phyloP scores from a whole-genome alignment of 2,888 invertebrate species.

The Hemistola chrysoprasaria region DNA sequence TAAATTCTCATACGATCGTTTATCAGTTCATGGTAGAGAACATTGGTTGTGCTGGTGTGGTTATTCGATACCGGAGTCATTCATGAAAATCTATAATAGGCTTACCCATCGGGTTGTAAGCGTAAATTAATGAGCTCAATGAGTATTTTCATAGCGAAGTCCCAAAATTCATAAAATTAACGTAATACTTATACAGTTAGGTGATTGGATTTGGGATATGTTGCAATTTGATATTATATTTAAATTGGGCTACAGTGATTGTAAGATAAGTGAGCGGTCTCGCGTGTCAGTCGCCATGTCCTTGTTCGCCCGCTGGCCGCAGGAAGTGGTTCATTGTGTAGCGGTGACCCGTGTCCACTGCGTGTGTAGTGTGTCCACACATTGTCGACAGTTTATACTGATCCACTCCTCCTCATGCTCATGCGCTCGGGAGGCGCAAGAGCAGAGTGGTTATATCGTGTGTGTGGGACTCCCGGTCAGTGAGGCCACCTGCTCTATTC shows the following conservation, averaged over 20 bases:
- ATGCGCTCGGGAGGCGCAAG: too few species aligned
- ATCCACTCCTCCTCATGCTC: too few species aligned
- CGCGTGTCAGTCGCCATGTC: conserved; percentile 60
- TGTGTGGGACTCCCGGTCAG: too few species aligned
- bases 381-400: conserved; percentile 26
- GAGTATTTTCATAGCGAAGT: too few species aligned
- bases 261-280: conserved; percentile 46
- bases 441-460: too few species aligned
- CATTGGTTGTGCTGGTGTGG: conserved; percentile 14
- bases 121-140: too few species aligned
- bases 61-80: conserved; percentile 11
- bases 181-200: too few species aligned
- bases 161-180: too few species aligned
- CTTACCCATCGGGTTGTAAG: not conserved
- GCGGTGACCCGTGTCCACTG: conserved; percentile 65
- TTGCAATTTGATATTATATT: conserved; percentile 28
- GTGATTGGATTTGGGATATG: too few species aligned
- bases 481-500: too few species aligned
- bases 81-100: conserved; percentile 6
- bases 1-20: conserved; percentile 45
- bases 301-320: conserved; percentile 61
- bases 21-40: conserved; percentile 31
- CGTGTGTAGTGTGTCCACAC: conserved; percentile 52
- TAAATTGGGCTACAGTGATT: conserved; percentile 36
- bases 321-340: conserved; percentile 74